phyloP scores from a whole-genome alignment of 1,140 invertebrate genomes.

The Lamellibrachia luymesi region DNA sequence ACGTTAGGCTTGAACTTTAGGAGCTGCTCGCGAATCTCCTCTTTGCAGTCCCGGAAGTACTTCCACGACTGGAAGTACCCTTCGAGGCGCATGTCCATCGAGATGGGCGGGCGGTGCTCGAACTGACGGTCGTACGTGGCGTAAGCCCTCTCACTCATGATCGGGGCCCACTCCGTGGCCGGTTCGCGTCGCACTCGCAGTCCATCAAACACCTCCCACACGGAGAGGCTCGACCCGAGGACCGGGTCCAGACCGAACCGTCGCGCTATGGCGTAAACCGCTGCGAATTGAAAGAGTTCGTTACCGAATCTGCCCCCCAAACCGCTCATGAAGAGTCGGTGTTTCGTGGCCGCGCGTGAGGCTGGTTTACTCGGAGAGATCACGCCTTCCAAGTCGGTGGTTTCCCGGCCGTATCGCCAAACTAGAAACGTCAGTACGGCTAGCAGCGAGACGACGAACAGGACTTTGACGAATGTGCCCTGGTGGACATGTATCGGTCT shows the following conservation, averaged over 20 bases:
- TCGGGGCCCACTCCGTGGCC: neutral
- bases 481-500: too few relatives aligned
- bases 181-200: neutral
- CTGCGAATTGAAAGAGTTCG: neutral
- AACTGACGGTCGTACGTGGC: neutral
- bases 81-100: neutral
- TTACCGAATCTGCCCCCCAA: neutral
- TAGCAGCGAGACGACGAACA: too few relatives aligned
- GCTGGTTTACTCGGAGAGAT: too few relatives aligned
- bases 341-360: neutral
- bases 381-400: too few relatives aligned
- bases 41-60: conserved; percentile 6
- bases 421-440: too few relatives aligned
- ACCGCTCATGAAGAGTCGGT: neutral
- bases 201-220: neutral
- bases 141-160: neutral
- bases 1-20: neutral
- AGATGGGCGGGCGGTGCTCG: neutral
- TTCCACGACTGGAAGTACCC: conserved; percentile 16
- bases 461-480: too few relatives aligned
- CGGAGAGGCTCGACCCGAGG: neutral
- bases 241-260: neutral
- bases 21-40: neutral
- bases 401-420: too few relatives aligned
- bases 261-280: neutral